A percentile compares a stretch with the other conserved stretches of the same genome.
Conservation (phyloP, 2,888 invertebrate species). For the Lepidochrysops patricia region DNA sequence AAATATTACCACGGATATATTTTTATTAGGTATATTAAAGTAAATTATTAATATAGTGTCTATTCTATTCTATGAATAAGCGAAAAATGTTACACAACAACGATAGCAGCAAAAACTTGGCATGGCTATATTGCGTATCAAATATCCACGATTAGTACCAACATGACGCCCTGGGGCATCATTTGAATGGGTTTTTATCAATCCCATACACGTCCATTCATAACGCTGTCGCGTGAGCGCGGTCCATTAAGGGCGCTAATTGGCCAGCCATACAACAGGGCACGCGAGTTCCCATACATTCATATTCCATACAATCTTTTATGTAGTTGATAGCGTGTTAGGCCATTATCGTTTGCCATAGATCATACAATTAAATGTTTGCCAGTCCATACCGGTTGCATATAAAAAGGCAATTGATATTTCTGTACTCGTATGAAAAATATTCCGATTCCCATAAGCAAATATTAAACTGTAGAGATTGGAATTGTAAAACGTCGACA, state of each 20-base stretch:
- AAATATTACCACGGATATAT: too few relatives aligned
- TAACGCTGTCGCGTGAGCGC: constrained; percentile 51
- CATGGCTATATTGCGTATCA: neutral
- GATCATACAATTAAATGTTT: neutral
- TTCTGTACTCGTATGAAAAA: neutral
- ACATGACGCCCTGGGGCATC: constrained; percentile 22
- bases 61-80: neutral
- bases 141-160: constrained; percentile 22
- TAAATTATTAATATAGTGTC: neutral
- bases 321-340: neutral
- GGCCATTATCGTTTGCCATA: neutral
- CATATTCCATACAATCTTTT: neutral
- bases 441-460: neutral
- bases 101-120: neutral
- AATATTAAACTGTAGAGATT: neutral
- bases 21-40: too few relatives aligned
- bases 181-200: constrained; percentile 36
- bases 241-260: constrained; percentile 60
- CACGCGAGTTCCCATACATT: constrained; percentile 33
- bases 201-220: constrained; percentile 45
- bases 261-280: constrained; percentile 44
- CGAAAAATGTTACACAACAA: neutral
- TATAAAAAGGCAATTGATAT: neutral
- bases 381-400: neutral
- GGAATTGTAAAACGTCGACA: neutral